These are phyloP conservation scores for Poecilia wingei DNA, from an alignment of 2,797 vertebrate species.

Conservation along the genomic window DNA sequence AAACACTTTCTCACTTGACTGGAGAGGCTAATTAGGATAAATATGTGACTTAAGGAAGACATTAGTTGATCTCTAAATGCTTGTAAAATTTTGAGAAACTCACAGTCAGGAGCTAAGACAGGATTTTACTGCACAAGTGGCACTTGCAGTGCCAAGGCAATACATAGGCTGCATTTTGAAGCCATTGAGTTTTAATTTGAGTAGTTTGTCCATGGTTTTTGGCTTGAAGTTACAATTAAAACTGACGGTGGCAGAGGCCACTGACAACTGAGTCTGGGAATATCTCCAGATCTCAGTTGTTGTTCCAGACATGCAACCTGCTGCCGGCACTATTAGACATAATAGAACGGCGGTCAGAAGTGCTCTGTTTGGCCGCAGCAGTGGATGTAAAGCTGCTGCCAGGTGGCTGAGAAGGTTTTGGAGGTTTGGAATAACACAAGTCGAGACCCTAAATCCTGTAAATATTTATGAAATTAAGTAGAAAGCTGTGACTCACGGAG, in stretches of 20 bases:
- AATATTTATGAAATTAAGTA: conserved; percentile 43
- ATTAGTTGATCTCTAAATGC: conserved; percentile 57
- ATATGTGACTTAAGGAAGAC: conserved; percentile 54
- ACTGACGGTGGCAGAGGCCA: conserved; percentile 59
- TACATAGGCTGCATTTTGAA: conserved; percentile 44
- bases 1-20: conserved; percentile 56
- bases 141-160: conserved; percentile 26
- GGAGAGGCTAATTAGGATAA: conserved; percentile 64
- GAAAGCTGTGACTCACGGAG: conserved; percentile 18
- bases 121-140: conserved; percentile 38
- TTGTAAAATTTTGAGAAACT: conserved; percentile 59
- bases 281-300: conserved; percentile 73
- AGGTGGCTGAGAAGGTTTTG: conserved; percentile 36
- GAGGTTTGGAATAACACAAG: conserved; percentile 38
- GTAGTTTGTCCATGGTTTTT: conserved; percentile 55
- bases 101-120: conserved; percentile 32
- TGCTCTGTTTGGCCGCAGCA: conserved; percentile 24
- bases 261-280: conserved; percentile 69
- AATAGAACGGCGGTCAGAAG: conserved; percentile 31
- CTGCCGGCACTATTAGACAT: conserved; percentile 52
- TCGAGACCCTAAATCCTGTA: conserved; percentile 33
- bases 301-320: conserved; percentile 59
- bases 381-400: conserved; percentile 38
- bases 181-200: conserved; percentile 54
- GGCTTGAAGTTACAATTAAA: conserved; percentile 62